Evolutionary conservation across 2,888 invertebrate genomes (phyloP), one percentile per base, ranked within the genome.

Genomic region (Melieria crassipennis): DNA sequence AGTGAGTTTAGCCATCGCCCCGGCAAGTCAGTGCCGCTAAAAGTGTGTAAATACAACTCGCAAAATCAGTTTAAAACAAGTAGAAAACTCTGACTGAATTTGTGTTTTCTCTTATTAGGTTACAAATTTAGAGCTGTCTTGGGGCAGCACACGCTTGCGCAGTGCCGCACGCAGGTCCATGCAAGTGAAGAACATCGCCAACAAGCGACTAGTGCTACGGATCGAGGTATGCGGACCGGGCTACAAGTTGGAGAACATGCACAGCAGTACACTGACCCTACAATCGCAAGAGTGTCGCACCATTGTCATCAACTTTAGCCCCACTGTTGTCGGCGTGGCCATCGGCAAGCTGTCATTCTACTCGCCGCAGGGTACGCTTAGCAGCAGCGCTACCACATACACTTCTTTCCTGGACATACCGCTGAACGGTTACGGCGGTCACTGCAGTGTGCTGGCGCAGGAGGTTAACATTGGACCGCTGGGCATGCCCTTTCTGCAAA

Each of bases 341-440:
- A 83, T 87, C 1, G 91, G 90, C 45, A 88, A 88, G 75, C 82
- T 91, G 11, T 80, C 85, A n/a, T 91, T 91, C 78, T 86, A 84
- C 69, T 88, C 91, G 78, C 88, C 80, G 30, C 68, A 75, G 16
- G 64, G 77, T 42, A 71, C 73, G 16, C 73, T 74, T 64, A 66
- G 60, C 46, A 71, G 74, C 48, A 60, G 76, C 65, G 65, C 75
- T 16, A 70, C 71, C 1, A 84, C 89, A 42, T 78, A 77, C 11
- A 64, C 67, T 11, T 77, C 84, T 0, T 80, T 80, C 6, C 64
- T 78, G 81, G 85, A 79, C 66, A 81, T 85, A 4, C 81, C 85
- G 0, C 82, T 91, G 7, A 90, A 87, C 78, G 91, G 90, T 3
- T 91, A 90, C 76, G 91, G 91, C 3, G 91, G 91, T 0, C 87